Conservation (phyloP, 2,888 invertebrate species). For the Drosophila formosana region DNA sequence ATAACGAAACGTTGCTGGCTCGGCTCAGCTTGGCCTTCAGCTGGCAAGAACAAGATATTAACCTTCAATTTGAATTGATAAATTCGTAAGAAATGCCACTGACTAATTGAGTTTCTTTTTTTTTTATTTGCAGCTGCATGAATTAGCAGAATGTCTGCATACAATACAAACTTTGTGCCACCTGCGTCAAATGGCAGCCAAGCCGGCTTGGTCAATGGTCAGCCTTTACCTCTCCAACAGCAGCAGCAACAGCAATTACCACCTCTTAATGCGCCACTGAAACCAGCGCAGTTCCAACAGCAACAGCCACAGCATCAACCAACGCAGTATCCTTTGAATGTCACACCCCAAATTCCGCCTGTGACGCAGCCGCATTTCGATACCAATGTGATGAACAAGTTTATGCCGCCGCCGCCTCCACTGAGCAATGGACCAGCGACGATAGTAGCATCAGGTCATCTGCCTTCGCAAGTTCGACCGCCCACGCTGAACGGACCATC, state of each 20-base stretch:
- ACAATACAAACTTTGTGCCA: slow-evolving; percentile 65
- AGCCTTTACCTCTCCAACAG: slow-evolving; percentile 44
- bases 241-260: slow-evolving; percentile 43
- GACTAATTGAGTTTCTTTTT: slow-evolving; percentile 20
- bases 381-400: slow-evolving; percentile 56
- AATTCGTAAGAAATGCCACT: slow-evolving; percentile 6
- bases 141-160: slow-evolving; percentile 70
- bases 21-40: slow-evolving; percentile 17
- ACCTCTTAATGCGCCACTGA: slow-evolving; percentile 40
- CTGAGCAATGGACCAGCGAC: slow-evolving; percentile 24
- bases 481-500: slow-evolving; percentile 63
- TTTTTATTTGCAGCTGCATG: slow-evolving; percentile 49
- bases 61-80: slow-evolving; percentile 8
- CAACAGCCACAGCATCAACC: slow-evolving; percentile 28
- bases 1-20: slow-evolving; percentile 23
- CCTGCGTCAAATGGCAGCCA: slow-evolving; percentile 49
- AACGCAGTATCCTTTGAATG: slow-evolving; percentile 35
- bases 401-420: slow-evolving; percentile 64
- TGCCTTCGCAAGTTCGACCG: slow-evolving; percentile 73
- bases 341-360: slow-evolving; percentile 17
- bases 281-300: slow-evolving; percentile 41
- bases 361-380: slow-evolving; percentile 50
- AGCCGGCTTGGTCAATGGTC: slow-evolving; percentile 71
- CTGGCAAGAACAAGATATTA: slow-evolving; percentile 14
- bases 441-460: slow-evolving; percentile 49